phyloP scores from a whole-genome alignment of 2,888 invertebrate species.

The Baronia brevicornis region DNA sequence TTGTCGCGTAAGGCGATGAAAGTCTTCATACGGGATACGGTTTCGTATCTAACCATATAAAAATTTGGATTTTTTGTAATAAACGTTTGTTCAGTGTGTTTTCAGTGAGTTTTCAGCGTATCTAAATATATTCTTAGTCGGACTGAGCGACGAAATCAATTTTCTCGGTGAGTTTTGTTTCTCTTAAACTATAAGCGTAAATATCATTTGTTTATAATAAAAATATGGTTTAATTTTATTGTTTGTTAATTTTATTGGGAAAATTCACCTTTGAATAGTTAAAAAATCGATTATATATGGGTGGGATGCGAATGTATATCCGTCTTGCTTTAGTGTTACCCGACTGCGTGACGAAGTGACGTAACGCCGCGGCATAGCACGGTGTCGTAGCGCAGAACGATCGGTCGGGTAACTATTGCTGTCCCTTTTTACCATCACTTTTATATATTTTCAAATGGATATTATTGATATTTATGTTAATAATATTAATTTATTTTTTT shows the following conservation, averaged over 20 bases:
- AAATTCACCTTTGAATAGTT: conserved; percentile 38
- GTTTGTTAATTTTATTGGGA: conserved; percentile 27
- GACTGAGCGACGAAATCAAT: conserved; percentile 50
- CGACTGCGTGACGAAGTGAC: conserved; percentile 51
- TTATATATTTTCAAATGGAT: conserved; percentile 19
- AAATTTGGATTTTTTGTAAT: conserved; percentile 42
- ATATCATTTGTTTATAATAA: conserved; percentile 21
- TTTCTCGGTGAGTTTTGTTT: conserved; percentile 59
- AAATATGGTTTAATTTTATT: conserved; percentile 27
- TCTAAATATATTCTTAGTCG: conserved; percentile 69
- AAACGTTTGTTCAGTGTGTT: conserved; percentile 51
- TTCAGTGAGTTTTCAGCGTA: conserved; percentile 59
- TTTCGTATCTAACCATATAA: conserved; percentile 35
- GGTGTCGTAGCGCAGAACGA: conserved; percentile 34
- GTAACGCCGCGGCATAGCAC: conserved; percentile 45
- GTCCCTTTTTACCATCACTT: conserved; percentile 34
- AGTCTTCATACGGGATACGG: conserved; percentile 28
- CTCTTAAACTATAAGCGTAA: conserved; percentile 31
- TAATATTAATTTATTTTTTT: too few relatives aligned
- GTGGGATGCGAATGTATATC: conserved; percentile 49
- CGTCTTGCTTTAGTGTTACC: conserved; percentile 52
- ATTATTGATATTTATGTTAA: conserved; percentile 11
- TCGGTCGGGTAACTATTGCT: conserved; percentile 42
- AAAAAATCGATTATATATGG: conserved; percentile 74
- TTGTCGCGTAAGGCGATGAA: conserved; percentile 45